These are phyloP conservation scores for Troides helena DNA, from an alignment of 2,888 invertebrate genomes.

Conservation along the genomic window DNA sequence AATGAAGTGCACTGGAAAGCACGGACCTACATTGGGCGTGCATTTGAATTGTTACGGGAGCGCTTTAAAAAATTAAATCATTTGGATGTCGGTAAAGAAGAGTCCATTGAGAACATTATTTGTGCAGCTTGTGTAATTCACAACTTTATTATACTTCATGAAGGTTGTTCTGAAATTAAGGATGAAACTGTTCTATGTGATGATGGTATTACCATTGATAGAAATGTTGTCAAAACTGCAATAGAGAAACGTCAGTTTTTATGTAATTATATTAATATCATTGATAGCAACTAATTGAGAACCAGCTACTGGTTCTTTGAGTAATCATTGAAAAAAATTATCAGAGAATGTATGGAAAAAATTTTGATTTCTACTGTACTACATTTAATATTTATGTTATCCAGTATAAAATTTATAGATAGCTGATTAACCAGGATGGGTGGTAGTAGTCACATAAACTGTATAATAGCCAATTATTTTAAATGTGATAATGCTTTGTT, in stretches of 20 bases:
- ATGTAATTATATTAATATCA: slow-evolving; percentile 70
- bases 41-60: slow-evolving; percentile 65
- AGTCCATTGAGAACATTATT: slow-evolving; percentile 55
- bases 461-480: no score
- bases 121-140: slow-evolving; percentile 67
- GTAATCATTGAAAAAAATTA: not conserved
- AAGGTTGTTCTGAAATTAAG: slow-evolving; percentile 61
- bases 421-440: no score
- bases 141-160: slow-evolving; percentile 68
- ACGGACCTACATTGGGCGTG: slow-evolving; percentile 60
- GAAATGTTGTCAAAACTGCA: slow-evolving; percentile 60
- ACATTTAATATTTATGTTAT: no score
- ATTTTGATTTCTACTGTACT: no score
- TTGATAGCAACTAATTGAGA: slow-evolving; percentile 42
- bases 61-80: slow-evolving; percentile 64
- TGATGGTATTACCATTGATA: slow-evolving; percentile 64
- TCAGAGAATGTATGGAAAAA: not conserved
- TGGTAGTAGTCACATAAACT: no score
- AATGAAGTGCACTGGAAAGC: slow-evolving; percentile 70
- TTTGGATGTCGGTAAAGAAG: slow-evolving; percentile 57
- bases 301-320: not conserved
- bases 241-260: slow-evolving; percentile 69
- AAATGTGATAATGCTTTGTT: no score
- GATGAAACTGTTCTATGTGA: slow-evolving; percentile 60
- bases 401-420: no score